Conservation (phyloP, 2,797 vertebrate species). For the Sebastes vulpes region DNA sequence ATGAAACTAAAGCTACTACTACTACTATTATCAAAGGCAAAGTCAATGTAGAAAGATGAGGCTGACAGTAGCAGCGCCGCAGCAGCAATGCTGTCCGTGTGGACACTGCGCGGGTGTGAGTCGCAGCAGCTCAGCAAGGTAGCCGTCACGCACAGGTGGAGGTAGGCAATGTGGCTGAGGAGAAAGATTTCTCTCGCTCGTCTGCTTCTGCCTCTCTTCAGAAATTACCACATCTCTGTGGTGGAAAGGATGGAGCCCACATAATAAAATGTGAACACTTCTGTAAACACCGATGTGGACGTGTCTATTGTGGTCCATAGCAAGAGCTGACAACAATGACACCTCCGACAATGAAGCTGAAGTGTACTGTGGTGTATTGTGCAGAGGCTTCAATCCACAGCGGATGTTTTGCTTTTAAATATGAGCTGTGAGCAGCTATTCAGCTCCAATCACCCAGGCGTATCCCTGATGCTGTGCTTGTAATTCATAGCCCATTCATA, state of each 20-base stretch:
- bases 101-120: neutral
- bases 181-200: neutral
- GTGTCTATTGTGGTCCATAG: conserved; percentile 26
- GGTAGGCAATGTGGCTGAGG: neutral
- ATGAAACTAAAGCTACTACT: too few relatives aligned
- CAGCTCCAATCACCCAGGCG: conserved; percentile 10
- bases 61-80: too few relatives aligned
- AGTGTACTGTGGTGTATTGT: conserved; percentile 18
- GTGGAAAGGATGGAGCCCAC: neutral
- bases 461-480: neutral
- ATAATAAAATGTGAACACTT: conserved; percentile 11
- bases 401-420: conserved; percentile 43
- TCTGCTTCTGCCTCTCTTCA: conserved; percentile 3
- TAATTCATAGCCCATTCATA: conserved; percentile 28
- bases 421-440: conserved; percentile 28
- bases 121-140: neutral
- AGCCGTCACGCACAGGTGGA: neutral
- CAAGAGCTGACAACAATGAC: conserved; percentile 51
- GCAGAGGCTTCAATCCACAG: conserved; percentile 27
- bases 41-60: too few relatives aligned
- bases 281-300: conserved; percentile 13
- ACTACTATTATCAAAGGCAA: neutral
- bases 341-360: conserved; percentile 25
- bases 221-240: conserved; percentile 14
- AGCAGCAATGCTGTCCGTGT: too few relatives aligned